Conservation (phyloP, 1,140 invertebrate species). For the Sycophaga agraensis region DNA sequence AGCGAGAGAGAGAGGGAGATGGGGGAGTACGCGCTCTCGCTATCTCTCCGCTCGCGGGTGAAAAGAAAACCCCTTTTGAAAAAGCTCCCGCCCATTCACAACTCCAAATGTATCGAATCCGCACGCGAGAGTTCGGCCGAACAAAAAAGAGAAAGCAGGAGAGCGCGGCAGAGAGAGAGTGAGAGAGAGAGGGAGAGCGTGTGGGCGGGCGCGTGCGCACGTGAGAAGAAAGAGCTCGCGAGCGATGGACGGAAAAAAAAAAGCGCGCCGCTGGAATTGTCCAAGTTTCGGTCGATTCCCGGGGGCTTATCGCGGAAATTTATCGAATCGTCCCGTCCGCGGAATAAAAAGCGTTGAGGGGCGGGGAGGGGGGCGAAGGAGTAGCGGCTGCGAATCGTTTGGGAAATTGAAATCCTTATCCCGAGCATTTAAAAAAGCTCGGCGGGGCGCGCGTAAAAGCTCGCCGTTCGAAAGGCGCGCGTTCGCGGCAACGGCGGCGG, state of each 20-base stretch:
- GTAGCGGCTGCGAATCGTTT: constrained; percentile 22
- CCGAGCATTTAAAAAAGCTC: constrained; percentile 23
- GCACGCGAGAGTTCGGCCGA: neutral
- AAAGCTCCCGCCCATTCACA: constrained; percentile 14
- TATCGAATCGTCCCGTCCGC: constrained; percentile 18
- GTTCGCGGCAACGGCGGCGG: too few species aligned
- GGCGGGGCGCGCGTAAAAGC: neutral
- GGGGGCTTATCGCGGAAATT: constrained; percentile 28
- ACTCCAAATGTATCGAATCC: constrained; percentile 26
- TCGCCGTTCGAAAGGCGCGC: too few species aligned
- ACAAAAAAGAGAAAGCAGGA: neutral
- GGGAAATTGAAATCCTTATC: constrained; percentile 30
- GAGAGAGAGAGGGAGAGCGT: constrained; percentile 1
- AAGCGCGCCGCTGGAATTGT: constrained; percentile 23
- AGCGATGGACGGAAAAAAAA: too few species aligned
- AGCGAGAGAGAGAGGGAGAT: too few species aligned
- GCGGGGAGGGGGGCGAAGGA: neutral
- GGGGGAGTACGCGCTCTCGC: constrained; percentile 9
- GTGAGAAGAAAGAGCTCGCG: too few species aligned
- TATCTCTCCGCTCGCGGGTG: constrained; percentile 7
- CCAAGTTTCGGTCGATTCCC: constrained; percentile 29
- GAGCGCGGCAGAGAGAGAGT: neutral
- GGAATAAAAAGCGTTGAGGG: constrained; percentile 13
- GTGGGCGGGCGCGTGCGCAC: too few species aligned
- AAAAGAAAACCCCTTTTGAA: constrained; percentile 26